These are phyloP conservation scores for Knipowitschia caucasica DNA, from an alignment of 2,797 vertebrate genomes.

Conservation along the genomic window DNA sequence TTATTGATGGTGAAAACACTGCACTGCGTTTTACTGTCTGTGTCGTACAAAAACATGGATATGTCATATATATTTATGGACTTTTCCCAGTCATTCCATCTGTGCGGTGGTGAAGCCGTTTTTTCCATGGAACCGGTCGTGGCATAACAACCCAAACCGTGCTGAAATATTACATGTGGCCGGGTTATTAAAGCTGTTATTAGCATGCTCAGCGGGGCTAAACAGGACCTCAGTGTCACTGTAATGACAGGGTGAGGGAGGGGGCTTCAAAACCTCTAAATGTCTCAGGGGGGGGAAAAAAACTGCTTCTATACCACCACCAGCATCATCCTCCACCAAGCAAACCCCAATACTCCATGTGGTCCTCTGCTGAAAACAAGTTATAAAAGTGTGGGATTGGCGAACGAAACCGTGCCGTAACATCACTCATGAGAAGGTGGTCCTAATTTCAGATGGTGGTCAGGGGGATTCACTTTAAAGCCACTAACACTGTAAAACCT, in stretches of 20 bases:
- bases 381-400: conserved; percentile 40
- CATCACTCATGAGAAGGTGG: conserved; percentile 23
- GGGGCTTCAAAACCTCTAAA: conserved; percentile 58
- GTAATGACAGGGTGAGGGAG: conserved; percentile 73
- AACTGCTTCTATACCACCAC: conserved; percentile 43
- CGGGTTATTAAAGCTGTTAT: conserved; percentile 77
- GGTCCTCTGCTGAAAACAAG: conserved; percentile 29
- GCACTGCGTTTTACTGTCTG: neutral
- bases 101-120: conserved; percentile 59
- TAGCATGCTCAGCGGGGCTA: conserved; percentile 70
- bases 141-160: conserved; percentile 64
- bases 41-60: conserved; percentile 35
- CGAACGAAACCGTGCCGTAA: conserved; percentile 27
- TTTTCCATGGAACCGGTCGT: conserved; percentile 65
- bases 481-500: too few species aligned
- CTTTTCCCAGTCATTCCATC: conserved; percentile 57
- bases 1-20: neutral
- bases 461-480: too few species aligned
- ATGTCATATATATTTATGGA: conserved; percentile 26
- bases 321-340: conserved; percentile 40
- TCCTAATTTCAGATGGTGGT: neutral
- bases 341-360: conserved; percentile 32
- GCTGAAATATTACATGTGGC: conserved; percentile 72
- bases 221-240: conserved; percentile 76
- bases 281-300: conserved; percentile 51